Percentiles rank a stretch among this genome's conserved stretches.
Conservation (phyloP, 2,797 vertebrate species). For the Lithobates pipiens region DNA sequence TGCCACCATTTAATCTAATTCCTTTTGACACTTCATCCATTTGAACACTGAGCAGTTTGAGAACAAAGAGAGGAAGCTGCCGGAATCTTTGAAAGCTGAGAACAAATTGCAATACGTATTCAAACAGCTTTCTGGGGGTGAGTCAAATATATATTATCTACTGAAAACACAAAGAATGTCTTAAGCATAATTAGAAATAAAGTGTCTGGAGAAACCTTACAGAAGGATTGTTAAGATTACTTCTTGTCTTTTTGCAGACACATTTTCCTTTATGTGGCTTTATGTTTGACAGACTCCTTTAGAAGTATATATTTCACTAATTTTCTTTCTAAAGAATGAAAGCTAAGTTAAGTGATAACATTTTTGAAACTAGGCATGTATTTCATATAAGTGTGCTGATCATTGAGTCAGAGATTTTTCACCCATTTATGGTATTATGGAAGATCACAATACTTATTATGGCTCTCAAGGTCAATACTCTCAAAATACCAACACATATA, state of each 20-base stretch:
- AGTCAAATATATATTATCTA: slow-evolving; percentile 63
- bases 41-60: slow-evolving; percentile 61
- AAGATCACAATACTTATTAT: not conserved
- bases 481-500: no score
- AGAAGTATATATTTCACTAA: slow-evolving; percentile 38
- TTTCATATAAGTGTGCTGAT: not conserved
- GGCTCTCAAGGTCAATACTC: no score
- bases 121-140: slow-evolving; percentile 60
- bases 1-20: slow-evolving; percentile 63
- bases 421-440: not conserved
- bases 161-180: slow-evolving; percentile 58
- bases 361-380: slow-evolving; percentile 3
- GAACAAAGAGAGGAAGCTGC: slow-evolving; percentile 62
- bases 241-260: slow-evolving; percentile 48
- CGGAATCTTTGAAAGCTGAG: slow-evolving; percentile 59
- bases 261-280: slow-evolving; percentile 44
- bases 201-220: slow-evolving; percentile 57
- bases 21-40: slow-evolving; percentile 63
- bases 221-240: slow-evolving; percentile 51
- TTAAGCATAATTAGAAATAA: slow-evolving; percentile 62
- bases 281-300: slow-evolving; percentile 54
- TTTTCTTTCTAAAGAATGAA: slow-evolving; percentile 24
- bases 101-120: slow-evolving; percentile 63
- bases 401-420: not conserved
- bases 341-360: slow-evolving; percentile 26